Conservation (phyloP, 2,888 invertebrate genomes). For the Sicus ferrugineus region DNA sequence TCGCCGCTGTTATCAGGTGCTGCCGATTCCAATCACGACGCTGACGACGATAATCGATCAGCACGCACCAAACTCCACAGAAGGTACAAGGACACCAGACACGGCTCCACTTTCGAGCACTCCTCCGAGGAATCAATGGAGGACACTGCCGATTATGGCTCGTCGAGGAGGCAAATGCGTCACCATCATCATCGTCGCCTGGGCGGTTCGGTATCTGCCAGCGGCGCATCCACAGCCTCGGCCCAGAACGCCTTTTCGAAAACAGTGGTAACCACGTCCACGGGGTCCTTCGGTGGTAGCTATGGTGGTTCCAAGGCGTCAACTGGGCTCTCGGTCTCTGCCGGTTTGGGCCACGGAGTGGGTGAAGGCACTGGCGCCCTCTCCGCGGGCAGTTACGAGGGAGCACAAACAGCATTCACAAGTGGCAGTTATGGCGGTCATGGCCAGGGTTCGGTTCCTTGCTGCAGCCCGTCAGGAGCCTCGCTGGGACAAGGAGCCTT, state of each 20-base stretch:
- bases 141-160: too few relatives aligned
- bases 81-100: neutral
- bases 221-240: neutral
- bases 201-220: too few relatives aligned
- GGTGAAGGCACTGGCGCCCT: conserved; percentile 1
- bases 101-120: neutral
- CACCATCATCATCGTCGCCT: neutral
- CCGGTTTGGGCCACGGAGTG: neutral
- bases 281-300: neutral
- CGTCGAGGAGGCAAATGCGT: too few relatives aligned
- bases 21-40: conserved; percentile 16
- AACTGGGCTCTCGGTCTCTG: neutral
- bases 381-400: neutral
- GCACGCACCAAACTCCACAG: neutral
- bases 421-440: neutral
- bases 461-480: too few relatives aligned
- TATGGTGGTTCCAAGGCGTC: neutral
- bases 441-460: too few relatives aligned
- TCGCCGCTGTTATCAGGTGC: conserved; percentile 22
- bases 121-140: neutral
- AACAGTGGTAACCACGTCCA: neutral
- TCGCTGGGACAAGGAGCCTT: too few relatives aligned
- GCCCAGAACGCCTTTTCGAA: neutral
- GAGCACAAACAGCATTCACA: neutral
- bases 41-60: conserved; percentile 8